phyloP scores from a whole-genome alignment of 2,113 vertebrate species.

The Phoenicopterus ruber region DNA sequence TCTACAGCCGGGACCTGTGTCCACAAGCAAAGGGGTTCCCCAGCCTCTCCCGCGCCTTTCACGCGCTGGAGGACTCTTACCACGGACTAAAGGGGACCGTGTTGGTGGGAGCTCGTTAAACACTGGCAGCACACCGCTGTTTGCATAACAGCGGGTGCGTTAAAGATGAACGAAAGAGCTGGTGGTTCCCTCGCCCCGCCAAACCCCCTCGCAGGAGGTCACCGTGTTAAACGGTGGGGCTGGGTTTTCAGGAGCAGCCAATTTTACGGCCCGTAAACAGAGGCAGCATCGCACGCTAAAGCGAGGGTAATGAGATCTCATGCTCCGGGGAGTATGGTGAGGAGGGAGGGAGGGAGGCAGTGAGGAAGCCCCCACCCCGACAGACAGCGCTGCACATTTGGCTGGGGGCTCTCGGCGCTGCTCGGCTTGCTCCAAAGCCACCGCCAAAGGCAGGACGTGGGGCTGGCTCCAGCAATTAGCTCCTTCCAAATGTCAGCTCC shows the following conservation, averaged over 20 bases:
- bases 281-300: neutral
- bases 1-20: neutral
- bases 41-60: neutral
- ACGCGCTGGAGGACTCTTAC: neutral
- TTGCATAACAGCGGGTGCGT: neutral
- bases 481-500: neutral
- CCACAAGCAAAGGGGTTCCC: neutral
- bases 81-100: neutral
- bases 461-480: neutral
- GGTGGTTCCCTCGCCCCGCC: rapidly evolving
- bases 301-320: constrained; percentile 30
- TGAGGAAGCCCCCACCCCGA: neutral
- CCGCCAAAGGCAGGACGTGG: neutral
- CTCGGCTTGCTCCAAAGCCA: neutral
- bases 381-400: constrained; percentile 25
- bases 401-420: neutral
- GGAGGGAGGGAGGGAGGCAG: neutral
- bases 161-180: rapidly evolving
- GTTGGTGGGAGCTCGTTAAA: neutral
- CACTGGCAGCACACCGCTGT: rapidly evolving
- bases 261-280: neutral
- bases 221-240: neutral
- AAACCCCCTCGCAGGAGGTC: neutral
- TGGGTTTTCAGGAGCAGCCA: neutral
- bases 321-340: neutral